These are phyloP conservation scores for Puma concolor DNA, from an alignment of 2,113 vertebrate species.

Conservation along the genomic window DNA sequence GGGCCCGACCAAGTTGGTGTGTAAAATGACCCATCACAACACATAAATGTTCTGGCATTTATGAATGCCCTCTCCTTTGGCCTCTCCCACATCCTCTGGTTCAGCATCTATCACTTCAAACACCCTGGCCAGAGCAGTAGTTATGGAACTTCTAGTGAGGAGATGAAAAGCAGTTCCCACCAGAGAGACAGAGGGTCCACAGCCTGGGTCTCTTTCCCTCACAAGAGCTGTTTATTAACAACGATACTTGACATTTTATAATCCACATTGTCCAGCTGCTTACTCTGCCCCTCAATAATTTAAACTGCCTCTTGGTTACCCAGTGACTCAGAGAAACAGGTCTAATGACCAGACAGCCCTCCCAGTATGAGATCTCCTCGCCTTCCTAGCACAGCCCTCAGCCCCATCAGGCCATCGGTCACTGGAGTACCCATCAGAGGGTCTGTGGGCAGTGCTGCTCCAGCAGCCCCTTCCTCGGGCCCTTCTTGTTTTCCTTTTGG, in stretches of 20 bases:
- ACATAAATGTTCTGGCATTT: not conserved
- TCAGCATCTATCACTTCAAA: not conserved
- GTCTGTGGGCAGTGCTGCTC: fast-evolving
- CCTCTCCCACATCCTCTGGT: not conserved
- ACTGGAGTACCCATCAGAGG: not conserved
- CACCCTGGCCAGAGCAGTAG: not conserved
- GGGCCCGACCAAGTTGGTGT: not conserved
- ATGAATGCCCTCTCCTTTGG: not conserved
- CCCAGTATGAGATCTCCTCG: not conserved
- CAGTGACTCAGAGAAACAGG: not conserved
- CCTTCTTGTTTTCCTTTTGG: not conserved
- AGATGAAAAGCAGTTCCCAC: not conserved
- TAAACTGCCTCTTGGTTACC: not conserved
- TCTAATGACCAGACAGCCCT: not conserved
- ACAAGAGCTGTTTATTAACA: not conserved
- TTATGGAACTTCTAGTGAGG: not conserved
- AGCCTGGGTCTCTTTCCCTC: not conserved
- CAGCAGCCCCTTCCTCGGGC: not conserved
- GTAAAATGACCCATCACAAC: not conserved
- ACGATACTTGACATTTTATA: not conserved
- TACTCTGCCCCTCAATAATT: not conserved
- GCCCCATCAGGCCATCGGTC: not conserved
- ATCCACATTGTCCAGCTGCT: not conserved
- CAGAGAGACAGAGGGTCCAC: not conserved
- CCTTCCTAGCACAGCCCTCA: not conserved